A percentile compares a stretch with the other conserved stretches of the same genome.
phyloP scores from a whole-genome alignment of 2,888 invertebrate species.

The Hyles lineata region DNA sequence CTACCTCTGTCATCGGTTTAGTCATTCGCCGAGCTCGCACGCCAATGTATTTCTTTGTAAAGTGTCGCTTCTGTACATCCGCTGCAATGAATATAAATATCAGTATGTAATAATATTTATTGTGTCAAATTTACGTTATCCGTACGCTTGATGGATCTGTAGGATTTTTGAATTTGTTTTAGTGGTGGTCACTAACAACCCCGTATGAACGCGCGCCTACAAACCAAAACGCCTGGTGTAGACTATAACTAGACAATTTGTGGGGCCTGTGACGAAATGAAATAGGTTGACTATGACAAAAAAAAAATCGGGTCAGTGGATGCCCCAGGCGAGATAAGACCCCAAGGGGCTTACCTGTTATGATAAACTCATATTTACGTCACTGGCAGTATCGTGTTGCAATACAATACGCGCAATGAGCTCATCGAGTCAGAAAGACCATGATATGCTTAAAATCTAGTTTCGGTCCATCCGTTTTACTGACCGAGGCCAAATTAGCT shows the following conservation, averaged over 20 bases:
- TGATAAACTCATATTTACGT: no score
- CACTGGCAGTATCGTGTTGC: no score
- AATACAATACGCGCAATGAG: no score
- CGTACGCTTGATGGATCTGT: constrained; percentile 10
- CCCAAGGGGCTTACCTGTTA: no score
- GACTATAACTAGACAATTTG: neutral
- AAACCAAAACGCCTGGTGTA: neutral
- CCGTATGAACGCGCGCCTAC: constrained; percentile 22
- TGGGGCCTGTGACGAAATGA: neutral
- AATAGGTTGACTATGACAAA: no score
- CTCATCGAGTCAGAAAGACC: no score
- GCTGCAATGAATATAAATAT: constrained; percentile 2
- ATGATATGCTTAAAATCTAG: no score
- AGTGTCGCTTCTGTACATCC: constrained; percentile 13
- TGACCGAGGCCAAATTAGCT: no score
- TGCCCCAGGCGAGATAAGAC: neutral
- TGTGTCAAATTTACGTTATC: neutral
- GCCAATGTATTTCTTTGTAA: neutral
- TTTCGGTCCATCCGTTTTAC: no score
- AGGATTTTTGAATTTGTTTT: neutral
- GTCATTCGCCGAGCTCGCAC: neutral
- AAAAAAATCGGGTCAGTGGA: neutral
- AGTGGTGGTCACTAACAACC: neutral
- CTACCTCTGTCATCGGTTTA: neutral
- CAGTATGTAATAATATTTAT: constrained; percentile 15